A percentile compares a stretch with the other conserved stretches of the same genome.
Conservation (phyloP, 2,888 invertebrate species). For the Diachrysia chrysitis region DNA sequence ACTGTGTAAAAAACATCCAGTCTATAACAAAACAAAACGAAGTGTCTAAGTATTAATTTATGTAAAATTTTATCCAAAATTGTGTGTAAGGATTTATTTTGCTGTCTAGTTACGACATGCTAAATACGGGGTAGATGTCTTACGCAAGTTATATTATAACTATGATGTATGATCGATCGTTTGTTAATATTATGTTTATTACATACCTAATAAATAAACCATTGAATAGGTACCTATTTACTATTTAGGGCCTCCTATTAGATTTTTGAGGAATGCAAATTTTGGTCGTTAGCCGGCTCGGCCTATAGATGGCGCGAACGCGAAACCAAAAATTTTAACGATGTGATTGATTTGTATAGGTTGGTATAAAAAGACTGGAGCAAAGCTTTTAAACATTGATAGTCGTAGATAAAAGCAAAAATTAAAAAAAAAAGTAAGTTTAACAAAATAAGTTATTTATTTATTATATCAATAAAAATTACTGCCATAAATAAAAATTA, state of each 20-base stretch:
- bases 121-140: slow-evolving; percentile 12
- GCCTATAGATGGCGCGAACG: background rate
- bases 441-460: too few relatives aligned
- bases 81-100: background rate
- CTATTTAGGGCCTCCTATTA: too few relatives aligned
- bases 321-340: too few relatives aligned
- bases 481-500: too few relatives aligned
- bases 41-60: background rate
- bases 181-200: background rate
- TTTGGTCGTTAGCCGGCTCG: background rate
- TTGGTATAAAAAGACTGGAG: background rate
- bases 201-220: background rate
- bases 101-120: background rate
- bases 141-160: background rate
- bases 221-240: too few relatives aligned
- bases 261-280: background rate
- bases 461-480: too few relatives aligned
- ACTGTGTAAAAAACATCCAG: slow-evolving; percentile 33
- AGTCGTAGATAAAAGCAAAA: too few relatives aligned
- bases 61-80: background rate
- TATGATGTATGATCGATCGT: background rate
- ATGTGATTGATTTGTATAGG: background rate
- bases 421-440: too few relatives aligned
- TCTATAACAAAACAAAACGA: slow-evolving; percentile 11
- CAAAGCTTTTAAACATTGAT: too few relatives aligned